Evolutionary conservation across 2,113 vertebrate species (phyloP).

Genomic region (Chiloscyllium plagiosum): DNA sequence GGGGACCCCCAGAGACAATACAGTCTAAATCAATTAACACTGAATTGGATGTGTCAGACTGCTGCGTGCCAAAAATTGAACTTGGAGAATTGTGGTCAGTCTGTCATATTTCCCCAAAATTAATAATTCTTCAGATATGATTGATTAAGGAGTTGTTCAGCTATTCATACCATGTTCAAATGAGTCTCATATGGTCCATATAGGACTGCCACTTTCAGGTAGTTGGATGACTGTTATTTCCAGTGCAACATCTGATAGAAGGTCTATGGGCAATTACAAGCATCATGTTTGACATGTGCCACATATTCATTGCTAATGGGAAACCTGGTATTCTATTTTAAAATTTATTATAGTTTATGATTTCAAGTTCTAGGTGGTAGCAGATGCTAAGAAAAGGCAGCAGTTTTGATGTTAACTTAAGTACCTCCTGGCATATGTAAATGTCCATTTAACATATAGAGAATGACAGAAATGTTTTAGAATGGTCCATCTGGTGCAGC

Average conservation of each 20-base stretch:
- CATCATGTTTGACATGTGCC: not conserved
- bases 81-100: too few relatives aligned
- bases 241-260: not conserved
- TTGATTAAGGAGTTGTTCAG: not conserved
- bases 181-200: too few relatives aligned
- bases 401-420: not conserved
- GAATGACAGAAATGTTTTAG: not conserved
- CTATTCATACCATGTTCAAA: not conserved
- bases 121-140: not conserved
- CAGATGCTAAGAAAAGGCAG: not conserved
- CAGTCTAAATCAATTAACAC: too few relatives aligned
- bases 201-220: not conserved
- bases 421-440: not conserved
- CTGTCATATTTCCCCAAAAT: too few relatives aligned
- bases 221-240: not conserved
- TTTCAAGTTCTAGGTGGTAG: not conserved
- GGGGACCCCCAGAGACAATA: too few relatives aligned
- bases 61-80: too few relatives aligned
- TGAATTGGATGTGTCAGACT: too few relatives aligned
- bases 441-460: not conserved
- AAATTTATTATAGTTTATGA: not conserved
- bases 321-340: not conserved
- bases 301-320: not conserved
- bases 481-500: not conserved
- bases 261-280: not conserved